Base-by-base conservation (phyloP, 1,140 invertebrate species). In the Zelostemma sp. region DNA sequence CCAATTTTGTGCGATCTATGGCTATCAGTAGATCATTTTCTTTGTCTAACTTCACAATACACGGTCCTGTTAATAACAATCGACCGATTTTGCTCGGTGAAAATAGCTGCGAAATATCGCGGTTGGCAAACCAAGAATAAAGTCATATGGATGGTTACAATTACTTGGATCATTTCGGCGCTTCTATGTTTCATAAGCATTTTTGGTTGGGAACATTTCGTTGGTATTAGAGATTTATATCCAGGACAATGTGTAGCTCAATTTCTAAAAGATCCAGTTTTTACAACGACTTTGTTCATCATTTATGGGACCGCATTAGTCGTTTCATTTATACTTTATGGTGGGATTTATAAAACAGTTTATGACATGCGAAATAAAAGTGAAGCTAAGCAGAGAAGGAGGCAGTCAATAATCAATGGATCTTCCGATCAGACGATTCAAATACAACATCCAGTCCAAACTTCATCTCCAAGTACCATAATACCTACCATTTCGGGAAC, bases 21-120 rank as follows among this genome's bases (percentile, higher is more conserved):
- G 98, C 88, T 99, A 0, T 98, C 97, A 0, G 94, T 99, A 14
- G 98, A 99, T 86, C 99, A 99, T 85, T 99, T 97, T 3, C 97
- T 99, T 0, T 99, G 98, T 80, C 88, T 99, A 15, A 97, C 99
- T 2, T 99, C 97, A 1, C 98, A 99, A 83, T 99, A 99, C 83
- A 99, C 98, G 0, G 98, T 99, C 1, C 90, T 99, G 18, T 88
- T 99, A 45, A 99, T 99, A 70, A 99, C 98, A 9, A 95, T 99
- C 48, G 98, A 99, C 85, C 90, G 98, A 64, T 99, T 97, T 86
- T 99, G 97, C 84, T 99, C 97, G 5, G 98, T 99, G 0, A 99
- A 98, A 88, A 98, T 99, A 61, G 97, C 98, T 1, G 96, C 98
- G 0, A 94, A 94, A 76, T 99, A 99, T 85, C 89, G 98, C 46